Base-by-base conservation (phyloP, 1,140 invertebrate genomes). In the Drosophila mayri region DNA sequence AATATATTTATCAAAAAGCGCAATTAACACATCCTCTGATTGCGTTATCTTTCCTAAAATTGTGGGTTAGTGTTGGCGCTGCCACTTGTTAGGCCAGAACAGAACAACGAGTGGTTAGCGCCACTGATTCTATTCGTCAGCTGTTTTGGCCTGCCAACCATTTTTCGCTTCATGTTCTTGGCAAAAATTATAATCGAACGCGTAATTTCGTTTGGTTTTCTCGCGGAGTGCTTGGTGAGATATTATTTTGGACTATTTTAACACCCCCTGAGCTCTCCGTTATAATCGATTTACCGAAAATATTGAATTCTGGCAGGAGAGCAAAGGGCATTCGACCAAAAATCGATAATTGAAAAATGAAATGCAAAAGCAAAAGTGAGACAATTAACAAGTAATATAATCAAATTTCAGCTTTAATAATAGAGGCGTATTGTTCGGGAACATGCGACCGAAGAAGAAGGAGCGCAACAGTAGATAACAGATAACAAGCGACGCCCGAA, bases 401-500 rank as follows among this genome's bases (percentile, higher is more conserved):
- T 52, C 41, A 49, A 63, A 50, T 73, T 73, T 8, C 37, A 72
- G 62, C 59, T 71, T 62, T 63, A 74, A 86, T 81, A 78, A 70
- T 77, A 78, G 63, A 84, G 72, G 28, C 28, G 43, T 63, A 79
- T 65, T 79, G 46, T 71, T 35, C 16, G 47, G 20, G 30, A 79
- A 72, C 57, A 88, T 88, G 85, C 85, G 49, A 81, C 77, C 68
- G 46, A 68, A 50, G 59, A 52, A 66, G 67, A 49, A 74, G 72
- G 59, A 77, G 61, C 66, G 73, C 40, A 60, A 43, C 52, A 79
- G 38, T 38, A 76, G 73, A 65, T 80, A 82, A 66, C 54, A 88
- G 78, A 90, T 79, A 81, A 78, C 85, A 81, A 88, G 64, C 67
- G 67, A 84, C 72, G 76, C 80, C 55, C 64, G 20, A 84, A 83